Percentiles rank a stretch among this genome's conserved stretches.
phyloP scores from a whole-genome alignment of 2,797 vertebrate species.

The Malurus leucopterus region DNA sequence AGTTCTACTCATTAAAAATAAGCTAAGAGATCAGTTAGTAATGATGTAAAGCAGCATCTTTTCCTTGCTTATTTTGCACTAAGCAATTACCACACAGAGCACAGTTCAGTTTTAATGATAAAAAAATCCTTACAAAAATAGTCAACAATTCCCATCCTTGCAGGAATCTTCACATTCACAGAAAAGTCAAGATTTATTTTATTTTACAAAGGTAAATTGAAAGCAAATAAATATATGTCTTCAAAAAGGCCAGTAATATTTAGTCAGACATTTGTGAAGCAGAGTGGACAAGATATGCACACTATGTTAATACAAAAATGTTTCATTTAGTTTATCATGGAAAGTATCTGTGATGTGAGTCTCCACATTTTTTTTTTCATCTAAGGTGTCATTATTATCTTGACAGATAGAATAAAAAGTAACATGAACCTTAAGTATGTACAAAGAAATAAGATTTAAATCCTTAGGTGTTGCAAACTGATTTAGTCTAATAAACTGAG shows the following conservation, averaged over 20 bases:
- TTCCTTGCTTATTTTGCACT: background rate
- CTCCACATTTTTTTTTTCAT: background rate
- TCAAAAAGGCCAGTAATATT: conserved; percentile 1
- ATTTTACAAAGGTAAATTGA: conserved; percentile 6
- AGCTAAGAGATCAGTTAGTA: conserved; percentile 30
- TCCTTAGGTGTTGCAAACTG: background rate
- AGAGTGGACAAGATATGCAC: background rate
- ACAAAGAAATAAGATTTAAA: background rate
- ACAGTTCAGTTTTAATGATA: conserved; percentile 9
- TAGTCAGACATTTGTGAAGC: background rate
- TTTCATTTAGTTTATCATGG: background rate
- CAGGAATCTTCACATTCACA: conserved; percentile 13
- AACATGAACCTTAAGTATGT: background rate
- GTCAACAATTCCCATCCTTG: conserved; percentile 8
- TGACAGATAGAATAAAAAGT: background rate
- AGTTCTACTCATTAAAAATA: conserved; percentile 15
- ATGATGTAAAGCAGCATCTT: background rate
- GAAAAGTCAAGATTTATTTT: conserved; percentile 12
- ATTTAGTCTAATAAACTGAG: background rate
- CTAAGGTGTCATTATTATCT: background rate
- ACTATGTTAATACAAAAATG: background rate
- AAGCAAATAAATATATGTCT: background rate
- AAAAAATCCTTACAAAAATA: background rate
- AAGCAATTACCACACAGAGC: conserved; percentile 15
- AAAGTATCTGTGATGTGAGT: background rate